These are phyloP conservation scores for Ptilodon capucinus DNA, from an alignment of 2,888 invertebrate genomes.

Conservation along the genomic window DNA sequence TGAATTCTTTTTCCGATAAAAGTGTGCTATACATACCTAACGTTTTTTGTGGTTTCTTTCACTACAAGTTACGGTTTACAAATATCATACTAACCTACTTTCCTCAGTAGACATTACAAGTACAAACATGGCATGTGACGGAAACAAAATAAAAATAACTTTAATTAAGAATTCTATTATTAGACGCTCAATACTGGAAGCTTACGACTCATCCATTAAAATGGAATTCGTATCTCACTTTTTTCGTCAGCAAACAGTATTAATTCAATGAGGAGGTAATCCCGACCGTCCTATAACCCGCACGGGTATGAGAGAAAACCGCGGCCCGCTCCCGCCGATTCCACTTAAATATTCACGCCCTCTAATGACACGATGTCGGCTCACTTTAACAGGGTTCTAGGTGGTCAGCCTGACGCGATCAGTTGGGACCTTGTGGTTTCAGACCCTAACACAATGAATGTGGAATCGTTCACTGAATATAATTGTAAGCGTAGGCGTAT, in stretches of 20 bases:
- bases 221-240: conserved; percentile 45
- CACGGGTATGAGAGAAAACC: conserved; percentile 57
- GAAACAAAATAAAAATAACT: neutral
- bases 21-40: neutral
- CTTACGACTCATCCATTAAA: conserved; percentile 37
- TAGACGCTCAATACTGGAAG: conserved; percentile 7
- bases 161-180: conserved; percentile 5
- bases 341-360: conserved; percentile 77
- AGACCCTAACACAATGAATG: neutral
- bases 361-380: conserved; percentile 72
- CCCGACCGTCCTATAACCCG: conserved; percentile 62
- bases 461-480: neutral
- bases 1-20: neutral
- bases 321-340: conserved; percentile 62
- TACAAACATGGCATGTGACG: neutral
- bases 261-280: conserved; percentile 72
- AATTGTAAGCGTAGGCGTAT: neutral
- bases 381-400: conserved; percentile 62
- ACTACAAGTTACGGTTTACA: neutral
- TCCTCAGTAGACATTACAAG: neutral
- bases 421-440: conserved; percentile 31
- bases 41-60: neutral
- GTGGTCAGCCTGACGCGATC: conserved; percentile 36
- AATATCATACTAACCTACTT: neutral
- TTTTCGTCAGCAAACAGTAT: conserved; percentile 65